Evolutionary conservation across 2,797 vertebrate genomes (phyloP), one percentile per base, ranked within the genome.

Genomic region (Tapirus indicus): DNA sequence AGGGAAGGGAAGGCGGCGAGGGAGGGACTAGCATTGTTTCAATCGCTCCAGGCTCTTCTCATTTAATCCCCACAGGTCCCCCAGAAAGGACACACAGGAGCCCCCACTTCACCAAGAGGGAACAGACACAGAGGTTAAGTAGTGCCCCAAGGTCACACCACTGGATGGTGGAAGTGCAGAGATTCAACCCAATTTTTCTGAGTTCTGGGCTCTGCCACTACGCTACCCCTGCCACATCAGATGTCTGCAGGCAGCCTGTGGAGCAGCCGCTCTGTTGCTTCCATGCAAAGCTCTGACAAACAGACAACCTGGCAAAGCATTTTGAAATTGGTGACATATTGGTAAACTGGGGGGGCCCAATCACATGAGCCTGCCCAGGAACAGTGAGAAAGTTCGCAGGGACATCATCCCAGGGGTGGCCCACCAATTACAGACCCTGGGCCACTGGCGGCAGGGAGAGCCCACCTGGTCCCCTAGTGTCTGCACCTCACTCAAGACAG

Each of bases 131-230:
- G 82, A 56, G 14, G 32, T 12, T n/a, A 49, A 2, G 47, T 8
- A 0, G 3, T 0, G 1, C 35, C 35, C 11, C 3, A 6, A 35
- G 4, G 58, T 62, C 54, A 23, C 20, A 38, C 2, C 0, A 4
- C 64, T 38, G 11, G 12, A 7, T 0, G 29, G 8, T 3, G 11
- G 12, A 8, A 58, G 7, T 29, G 74, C 7, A 3, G 38, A 49
- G 47, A 35, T 7, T 7, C 71, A 47, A 35, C 12, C n/a, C 7
- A 2, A 11, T 23, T 16, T 10, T 23, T 49, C 85, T 17, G 17
- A 3, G n/a, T 47, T 23, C 74, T 21, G n/a, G 84, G 52, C 58
- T 74, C 78, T 9, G 88, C 21, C 58, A 5, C 9, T 1, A 1
- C 16, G 27, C 29, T 4, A 16, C 44, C 44, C 60, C 54, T 27